Evolutionary conservation across 2,888 invertebrate species (phyloP).

Genomic region (Acanthosepion lycidas): DNA sequence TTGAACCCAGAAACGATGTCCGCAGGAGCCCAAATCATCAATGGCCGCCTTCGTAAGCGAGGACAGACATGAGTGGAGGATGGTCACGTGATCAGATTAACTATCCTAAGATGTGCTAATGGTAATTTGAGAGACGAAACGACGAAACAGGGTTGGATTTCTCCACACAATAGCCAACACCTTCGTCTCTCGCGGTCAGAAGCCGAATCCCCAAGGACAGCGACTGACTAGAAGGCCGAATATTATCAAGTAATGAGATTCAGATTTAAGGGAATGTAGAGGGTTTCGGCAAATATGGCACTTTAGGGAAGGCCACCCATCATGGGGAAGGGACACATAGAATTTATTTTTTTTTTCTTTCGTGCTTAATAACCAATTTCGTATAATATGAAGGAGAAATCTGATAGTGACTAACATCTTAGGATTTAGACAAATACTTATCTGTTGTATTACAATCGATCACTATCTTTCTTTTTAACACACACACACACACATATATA

Average conservation of each 20-base stretch:
- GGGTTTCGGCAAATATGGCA: neutral
- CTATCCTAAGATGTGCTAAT: constrained; percentile 17
- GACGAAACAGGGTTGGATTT: neutral
- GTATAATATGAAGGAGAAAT: neutral
- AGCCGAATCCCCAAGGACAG: neutral
- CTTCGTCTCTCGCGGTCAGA: constrained; percentile 10
- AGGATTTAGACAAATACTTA: neutral
- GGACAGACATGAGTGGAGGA: neutral
- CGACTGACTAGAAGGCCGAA: neutral
- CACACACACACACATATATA: neutral
- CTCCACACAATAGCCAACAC: neutral
- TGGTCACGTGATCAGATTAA: neutral
- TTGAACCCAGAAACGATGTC: neutral
- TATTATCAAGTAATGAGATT: constrained; percentile 18
- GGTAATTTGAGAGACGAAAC: neutral
- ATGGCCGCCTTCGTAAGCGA: neutral
- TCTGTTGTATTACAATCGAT: too few species aligned
- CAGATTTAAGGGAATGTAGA: neutral
- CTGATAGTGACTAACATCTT: too few species aligned
- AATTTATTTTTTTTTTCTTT: neutral
- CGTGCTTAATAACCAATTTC: neutral
- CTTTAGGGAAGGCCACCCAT: neutral
- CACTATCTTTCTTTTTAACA: too few species aligned
- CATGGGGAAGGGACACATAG: neutral
- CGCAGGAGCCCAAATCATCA: neutral